Percentiles rank a stretch among this genome's conserved stretches.
Conservation (phyloP, 2,888 invertebrate species). For the Eupithecia vulgata region DNA sequence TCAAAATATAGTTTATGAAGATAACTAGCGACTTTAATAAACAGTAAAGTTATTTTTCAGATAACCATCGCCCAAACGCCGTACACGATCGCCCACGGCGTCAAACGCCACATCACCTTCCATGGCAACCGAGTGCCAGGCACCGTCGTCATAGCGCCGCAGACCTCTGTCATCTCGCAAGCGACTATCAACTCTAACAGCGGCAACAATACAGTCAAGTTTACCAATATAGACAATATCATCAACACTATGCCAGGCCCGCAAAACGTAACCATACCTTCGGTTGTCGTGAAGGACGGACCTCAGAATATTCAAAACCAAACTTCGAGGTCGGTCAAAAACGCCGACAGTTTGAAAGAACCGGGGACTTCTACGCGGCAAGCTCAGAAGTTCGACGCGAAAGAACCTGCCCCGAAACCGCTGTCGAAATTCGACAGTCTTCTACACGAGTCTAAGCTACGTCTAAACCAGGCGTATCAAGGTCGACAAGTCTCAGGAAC, state of each 20-base stretch:
- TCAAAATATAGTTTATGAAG: background rate
- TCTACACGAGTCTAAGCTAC: slow-evolving; percentile 66
- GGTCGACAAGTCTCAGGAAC: slow-evolving; percentile 71
- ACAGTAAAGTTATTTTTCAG: slow-evolving; percentile 51
- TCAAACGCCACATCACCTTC: slow-evolving; percentile 75
- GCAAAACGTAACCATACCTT: slow-evolving; percentile 49
- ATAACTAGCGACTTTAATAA: background rate
- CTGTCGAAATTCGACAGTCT: slow-evolving; percentile 69
- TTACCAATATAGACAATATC: slow-evolving; percentile 71
- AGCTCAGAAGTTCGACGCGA: slow-evolving; percentile 5
- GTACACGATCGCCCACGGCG: slow-evolving; percentile 64
- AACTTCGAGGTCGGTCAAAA: background rate
- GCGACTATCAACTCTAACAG: slow-evolving; percentile 59
- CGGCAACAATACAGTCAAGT: slow-evolving; percentile 61
- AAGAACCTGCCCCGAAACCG: slow-evolving; percentile 10
- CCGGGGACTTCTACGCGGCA: slow-evolving; percentile 5
- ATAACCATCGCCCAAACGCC: slow-evolving; percentile 57
- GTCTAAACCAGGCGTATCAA: slow-evolving; percentile 60
- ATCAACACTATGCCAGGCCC: slow-evolving; percentile 62
- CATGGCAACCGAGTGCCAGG: slow-evolving; percentile 70
- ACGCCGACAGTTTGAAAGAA: slow-evolving; percentile 10
- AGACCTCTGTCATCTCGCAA: slow-evolving; percentile 75
- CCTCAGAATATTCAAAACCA: background rate
- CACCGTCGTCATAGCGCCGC: slow-evolving; percentile 76
- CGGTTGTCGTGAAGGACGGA: slow-evolving; percentile 68